Conservation (phyloP, 2,797 vertebrate genomes). For the Coccyzus lansbergi region DNA sequence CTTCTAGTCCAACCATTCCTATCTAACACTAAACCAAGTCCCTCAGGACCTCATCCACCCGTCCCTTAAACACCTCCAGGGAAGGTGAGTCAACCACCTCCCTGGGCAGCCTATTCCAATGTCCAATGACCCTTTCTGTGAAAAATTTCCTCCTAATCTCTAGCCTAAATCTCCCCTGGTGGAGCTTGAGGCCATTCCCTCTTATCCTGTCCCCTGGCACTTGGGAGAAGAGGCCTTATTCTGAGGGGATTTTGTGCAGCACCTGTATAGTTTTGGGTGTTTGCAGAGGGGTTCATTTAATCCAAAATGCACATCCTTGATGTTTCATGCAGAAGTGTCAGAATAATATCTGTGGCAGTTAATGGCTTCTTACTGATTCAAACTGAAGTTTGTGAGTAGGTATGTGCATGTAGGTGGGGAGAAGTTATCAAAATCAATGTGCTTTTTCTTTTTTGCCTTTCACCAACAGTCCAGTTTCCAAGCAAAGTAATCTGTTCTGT, state of each 20-base stretch:
- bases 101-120: too few species aligned
- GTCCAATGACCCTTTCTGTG: too few species aligned
- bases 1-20: too few species aligned
- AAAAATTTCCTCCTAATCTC: too few species aligned
- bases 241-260: neutral
- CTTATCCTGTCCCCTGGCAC: too few species aligned
- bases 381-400: neutral
- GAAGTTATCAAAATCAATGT: neutral
- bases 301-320: neutral
- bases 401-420: neutral
- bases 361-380: neutral
- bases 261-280: neutral
- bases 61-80: too few species aligned
- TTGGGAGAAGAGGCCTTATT: too few species aligned
- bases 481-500: neutral
- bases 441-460: neutral
- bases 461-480: neutral
- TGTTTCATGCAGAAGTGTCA: accelerated
- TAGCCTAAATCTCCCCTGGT: too few species aligned
- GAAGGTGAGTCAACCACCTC: too few species aligned
- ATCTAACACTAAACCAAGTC: too few species aligned
- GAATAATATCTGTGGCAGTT: neutral
- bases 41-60: too few species aligned
- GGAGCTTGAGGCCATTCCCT: too few species aligned
- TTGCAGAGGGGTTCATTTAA: neutral